Evolutionary conservation across 2,113 vertebrate species (phyloP).

Genomic region (Pteropus alecto): DNA sequence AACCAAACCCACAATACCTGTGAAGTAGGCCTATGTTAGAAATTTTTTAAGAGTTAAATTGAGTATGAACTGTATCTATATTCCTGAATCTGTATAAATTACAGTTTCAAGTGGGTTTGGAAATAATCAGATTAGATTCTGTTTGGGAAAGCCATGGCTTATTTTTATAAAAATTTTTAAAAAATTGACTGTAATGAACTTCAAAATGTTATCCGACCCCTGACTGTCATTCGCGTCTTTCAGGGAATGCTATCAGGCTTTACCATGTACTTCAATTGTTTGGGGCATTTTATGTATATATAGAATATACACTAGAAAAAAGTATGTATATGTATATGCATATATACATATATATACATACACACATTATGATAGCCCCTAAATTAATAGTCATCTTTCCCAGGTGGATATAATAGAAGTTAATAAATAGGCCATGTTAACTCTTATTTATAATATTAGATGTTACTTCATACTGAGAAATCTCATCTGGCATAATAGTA

Average conservation of each 20-base stretch:
- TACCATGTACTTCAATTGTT: background rate
- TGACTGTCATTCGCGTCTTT: background rate
- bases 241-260: background rate
- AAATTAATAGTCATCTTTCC: background rate
- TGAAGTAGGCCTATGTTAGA: background rate
- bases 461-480: constrained; percentile 3
- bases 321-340: background rate
- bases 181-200: background rate
- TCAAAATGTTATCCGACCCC: background rate
- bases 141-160: background rate
- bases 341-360: background rate
- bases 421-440: background rate
- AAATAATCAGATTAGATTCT: background rate
- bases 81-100: background rate
- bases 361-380: background rate
- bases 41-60: background rate
- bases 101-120: background rate
- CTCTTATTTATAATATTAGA: background rate
- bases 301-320: background rate
- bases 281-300: background rate
- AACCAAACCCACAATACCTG: background rate
- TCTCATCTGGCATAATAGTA: background rate
- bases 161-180: background rate
- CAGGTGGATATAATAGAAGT: background rate
- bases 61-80: background rate